Conservation (phyloP, 2,797 vertebrate species). For the Melanotaenia trifasciata region DNA sequence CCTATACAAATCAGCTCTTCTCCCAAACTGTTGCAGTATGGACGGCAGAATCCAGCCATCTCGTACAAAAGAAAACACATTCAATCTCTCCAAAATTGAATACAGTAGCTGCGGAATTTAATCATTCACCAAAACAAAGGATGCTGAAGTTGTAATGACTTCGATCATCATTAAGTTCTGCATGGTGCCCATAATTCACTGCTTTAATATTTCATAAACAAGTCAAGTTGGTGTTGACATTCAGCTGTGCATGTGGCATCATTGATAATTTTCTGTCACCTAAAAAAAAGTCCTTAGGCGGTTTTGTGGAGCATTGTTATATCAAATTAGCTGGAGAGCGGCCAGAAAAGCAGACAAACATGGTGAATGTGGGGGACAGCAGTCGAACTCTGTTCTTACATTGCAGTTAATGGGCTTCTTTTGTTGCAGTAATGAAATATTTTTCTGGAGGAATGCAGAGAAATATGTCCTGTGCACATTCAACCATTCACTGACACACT, state of each 20-base stretch:
- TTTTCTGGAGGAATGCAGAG: constrained; percentile 74
- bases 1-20: constrained; percentile 65
- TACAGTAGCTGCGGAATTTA: constrained; percentile 82
- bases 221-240: constrained; percentile 86
- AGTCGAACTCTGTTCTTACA: constrained; percentile 82
- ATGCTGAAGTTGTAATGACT: constrained; percentile 81
- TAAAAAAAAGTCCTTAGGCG: constrained; percentile 81
- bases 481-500: constrained; percentile 49
- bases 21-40: constrained; percentile 65
- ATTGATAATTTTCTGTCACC: constrained; percentile 86
- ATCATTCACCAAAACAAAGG: constrained; percentile 84
- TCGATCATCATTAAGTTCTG: constrained; percentile 84
- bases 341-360: constrained; percentile 84
- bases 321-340: constrained; percentile 89
- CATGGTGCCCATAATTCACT: constrained; percentile 78
- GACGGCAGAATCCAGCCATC: constrained; percentile 65
- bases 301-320: constrained; percentile 86
- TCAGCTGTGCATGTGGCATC: constrained; percentile 86
- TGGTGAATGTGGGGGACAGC: constrained; percentile 78
- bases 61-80: constrained; percentile 78
- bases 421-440: constrained; percentile 88
- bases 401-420: constrained; percentile 86
- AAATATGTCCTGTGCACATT: constrained; percentile 70
- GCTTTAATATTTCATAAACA: constrained; percentile 87
- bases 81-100: constrained; percentile 78